phyloP scores from a whole-genome alignment of 2,888 invertebrate genomes.

The Chymomyza amoena region DNA sequence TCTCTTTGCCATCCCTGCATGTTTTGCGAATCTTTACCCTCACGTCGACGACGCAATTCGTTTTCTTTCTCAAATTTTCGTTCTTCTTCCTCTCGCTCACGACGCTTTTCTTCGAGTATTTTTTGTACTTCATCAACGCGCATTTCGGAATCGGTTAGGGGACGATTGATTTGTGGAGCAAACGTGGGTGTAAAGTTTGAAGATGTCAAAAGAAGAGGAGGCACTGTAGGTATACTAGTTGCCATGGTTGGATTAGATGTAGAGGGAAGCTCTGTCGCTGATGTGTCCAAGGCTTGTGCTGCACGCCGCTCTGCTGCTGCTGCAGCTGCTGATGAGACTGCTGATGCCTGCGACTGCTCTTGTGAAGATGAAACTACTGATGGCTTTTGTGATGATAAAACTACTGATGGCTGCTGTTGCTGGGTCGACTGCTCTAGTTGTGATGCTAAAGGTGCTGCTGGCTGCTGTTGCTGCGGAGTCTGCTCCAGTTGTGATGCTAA shows the following conservation, averaged over 20 bases:
- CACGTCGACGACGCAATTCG: conserved; percentile 86
- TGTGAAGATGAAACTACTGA: too few relatives aligned
- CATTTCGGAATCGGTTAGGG: conserved; percentile 15
- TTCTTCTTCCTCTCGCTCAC: conserved; percentile 93
- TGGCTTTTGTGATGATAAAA: too few relatives aligned
- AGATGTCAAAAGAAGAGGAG: not conserved
- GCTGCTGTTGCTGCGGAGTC: too few relatives aligned
- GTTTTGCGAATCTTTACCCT: conserved; percentile 86
- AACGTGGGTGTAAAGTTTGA: not conserved
- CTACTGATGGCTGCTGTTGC: too few relatives aligned
- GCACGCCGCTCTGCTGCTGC: not conserved
- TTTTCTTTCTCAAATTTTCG: conserved; percentile 84
- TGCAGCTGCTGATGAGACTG: not conserved
- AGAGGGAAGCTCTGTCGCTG: not conserved
- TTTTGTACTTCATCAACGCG: conserved; percentile 48
- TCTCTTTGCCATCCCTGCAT: conserved; percentile 66
- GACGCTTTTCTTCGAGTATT: conserved; percentile 81
- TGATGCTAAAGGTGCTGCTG: too few relatives aligned
- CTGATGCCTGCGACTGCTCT: not conserved
- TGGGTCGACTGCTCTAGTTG: too few relatives aligned
- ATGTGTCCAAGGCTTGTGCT: not conserved
- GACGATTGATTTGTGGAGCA: not conserved
- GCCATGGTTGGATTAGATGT: not conserved
- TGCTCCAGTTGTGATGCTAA: not conserved
- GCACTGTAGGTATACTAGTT: not conserved